A percentile compares a stretch with the other conserved stretches of the same genome.
These are phyloP conservation scores for Lasioglossum baleicum DNA, from an alignment of 1,140 invertebrate species.

Conservation along the genomic window DNA sequence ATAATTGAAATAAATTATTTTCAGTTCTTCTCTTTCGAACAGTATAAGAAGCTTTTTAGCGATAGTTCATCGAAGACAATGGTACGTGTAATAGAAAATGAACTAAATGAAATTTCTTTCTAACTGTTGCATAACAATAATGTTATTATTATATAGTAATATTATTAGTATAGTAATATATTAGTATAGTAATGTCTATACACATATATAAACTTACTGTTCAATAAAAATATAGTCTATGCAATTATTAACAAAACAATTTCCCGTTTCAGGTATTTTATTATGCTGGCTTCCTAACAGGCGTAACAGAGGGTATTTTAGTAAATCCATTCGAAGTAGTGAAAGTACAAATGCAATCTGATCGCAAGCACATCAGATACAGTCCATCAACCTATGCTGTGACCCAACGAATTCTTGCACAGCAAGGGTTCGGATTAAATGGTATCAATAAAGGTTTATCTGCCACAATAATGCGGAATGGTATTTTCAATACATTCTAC, in stretches of 20 bases:
- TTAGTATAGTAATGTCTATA: too few relatives aligned
- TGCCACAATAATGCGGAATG: slow-evolving; percentile 92
- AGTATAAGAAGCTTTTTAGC: slow-evolving; percentile 92
- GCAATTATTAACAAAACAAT: slow-evolving; percentile 2
- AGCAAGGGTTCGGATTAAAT: slow-evolving; percentile 87
- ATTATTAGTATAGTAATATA: too few relatives aligned
- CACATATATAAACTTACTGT: neutral
- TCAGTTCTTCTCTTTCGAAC: slow-evolving; percentile 94
- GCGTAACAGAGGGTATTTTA: slow-evolving; percentile 92
- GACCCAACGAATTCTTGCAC: slow-evolving; percentile 88
- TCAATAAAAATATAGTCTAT: neutral
- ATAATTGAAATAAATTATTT: slow-evolving; percentile 62
- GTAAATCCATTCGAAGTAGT: slow-evolving; percentile 98
- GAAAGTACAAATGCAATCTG: slow-evolving; percentile 91
- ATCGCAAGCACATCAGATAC: slow-evolving; percentile 80
- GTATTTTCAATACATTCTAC: slow-evolving; percentile 95
- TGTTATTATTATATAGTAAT: too few relatives aligned
- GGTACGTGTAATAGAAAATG: slow-evolving; percentile 79
- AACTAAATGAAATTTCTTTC: slow-evolving; percentile 49
- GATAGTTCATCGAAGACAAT: slow-evolving; percentile 85
- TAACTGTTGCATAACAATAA: too few relatives aligned
- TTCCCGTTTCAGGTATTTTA: slow-evolving; percentile 87
- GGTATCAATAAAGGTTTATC: slow-evolving; percentile 94
- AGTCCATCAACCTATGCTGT: slow-evolving; percentile 88
- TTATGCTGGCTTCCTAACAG: slow-evolving; percentile 91